Evolutionary conservation across 2,113 vertebrate genomes (phyloP), one percentile per base, ranked within the genome.

Genomic region (Tragulus kanchil): DNA sequence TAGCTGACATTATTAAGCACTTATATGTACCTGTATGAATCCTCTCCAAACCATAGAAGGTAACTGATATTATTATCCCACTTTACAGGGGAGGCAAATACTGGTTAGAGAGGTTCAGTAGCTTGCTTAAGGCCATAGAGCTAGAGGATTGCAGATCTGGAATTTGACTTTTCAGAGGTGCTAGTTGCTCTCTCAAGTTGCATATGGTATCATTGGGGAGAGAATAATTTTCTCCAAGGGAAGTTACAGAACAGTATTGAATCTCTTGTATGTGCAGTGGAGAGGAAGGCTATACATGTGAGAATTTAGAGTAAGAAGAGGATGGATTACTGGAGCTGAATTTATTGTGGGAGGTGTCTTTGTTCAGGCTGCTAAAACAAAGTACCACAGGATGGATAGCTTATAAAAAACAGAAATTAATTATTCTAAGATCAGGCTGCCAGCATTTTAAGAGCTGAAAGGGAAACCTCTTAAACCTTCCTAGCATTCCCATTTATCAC

Each of bases 381-480:
- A 85, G 52, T 52, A 42, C 58, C n/a, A 15, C 25, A 52, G 0
- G 3, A 54, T 85, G 69, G 45, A 15, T n/a, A 56, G 56, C 58
- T 64, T 89, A 58, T 89, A 84, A 83, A 64, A 25, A 62, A 69
- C 12, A 64, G 82, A 73, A 73, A 23, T 75, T 50, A 52, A 58
- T 82, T 82, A 54, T 16, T 58, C 17, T 65, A 59, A 45, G 64
- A 17, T 77, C 26, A 42, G 31, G 48, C 50, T 50, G 25, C 59
- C 78, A 31, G 58, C 42, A 52, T 52, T n/a, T n/a, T n/a, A n/a
- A n/a, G n/a, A n/a, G n/a, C n/a, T n/a, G n/a, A n/a, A n/a, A n/a
- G n/a, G n/a, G n/a, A n/a, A n/a, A n/a, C n/a, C n/a, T n/a, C 94
- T 91, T 54, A 79, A 96, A 92, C 48, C 71, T 56, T 96, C 58